These are phyloP conservation scores for Syngnathus scovelli DNA, from an alignment of 2,113 vertebrate species.

Conservation along the genomic window DNA sequence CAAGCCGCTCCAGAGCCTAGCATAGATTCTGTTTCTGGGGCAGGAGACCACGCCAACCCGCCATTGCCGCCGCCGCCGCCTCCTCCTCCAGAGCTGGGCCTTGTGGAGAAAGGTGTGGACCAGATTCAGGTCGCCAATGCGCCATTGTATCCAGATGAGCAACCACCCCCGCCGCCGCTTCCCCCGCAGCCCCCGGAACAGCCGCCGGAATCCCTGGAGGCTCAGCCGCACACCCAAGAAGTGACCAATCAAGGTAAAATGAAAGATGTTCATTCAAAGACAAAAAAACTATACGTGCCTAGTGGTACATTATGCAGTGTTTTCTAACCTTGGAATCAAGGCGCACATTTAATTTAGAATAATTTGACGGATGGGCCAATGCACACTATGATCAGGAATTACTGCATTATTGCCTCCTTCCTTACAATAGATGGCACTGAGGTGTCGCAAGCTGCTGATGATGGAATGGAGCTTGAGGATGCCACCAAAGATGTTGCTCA, in stretches of 20 bases:
- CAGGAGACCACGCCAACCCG: conserved; percentile 15
- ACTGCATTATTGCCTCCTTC: not conserved
- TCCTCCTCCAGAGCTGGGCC: conserved; percentile 24
- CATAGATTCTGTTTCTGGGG: conserved; percentile 34
- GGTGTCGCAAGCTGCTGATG: conserved; percentile 36
- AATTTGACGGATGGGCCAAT: not conserved
- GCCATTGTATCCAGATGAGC: conserved; percentile 43
- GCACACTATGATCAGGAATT: not conserved
- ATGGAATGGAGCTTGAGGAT: conserved; percentile 78
- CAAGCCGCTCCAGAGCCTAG: conserved; percentile 51
- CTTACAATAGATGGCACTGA: conserved; percentile 24
- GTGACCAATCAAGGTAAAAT: conserved; percentile 42
- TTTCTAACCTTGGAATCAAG: not conserved
- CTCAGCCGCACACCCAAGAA: conserved; percentile 11
- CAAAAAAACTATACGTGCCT: not conserved
- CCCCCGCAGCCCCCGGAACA: conserved; percentile 42
- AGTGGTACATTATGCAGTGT: not conserved
- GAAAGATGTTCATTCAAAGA: not conserved
- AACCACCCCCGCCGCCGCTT: conserved; percentile 25
- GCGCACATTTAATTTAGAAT: too few relatives aligned
- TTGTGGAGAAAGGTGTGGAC: conserved; percentile 57
- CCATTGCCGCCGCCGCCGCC: conserved; percentile 7
- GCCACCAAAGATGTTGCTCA: conserved; percentile 69
- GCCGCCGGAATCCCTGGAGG: conserved; percentile 11
- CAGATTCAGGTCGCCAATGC: conserved; percentile 57